Percentiles rank a stretch among this genome's conserved stretches.
These are phyloP conservation scores for Cyclophora albipunctata DNA, from an alignment of 2,888 invertebrate species.

Conservation along the genomic window DNA sequence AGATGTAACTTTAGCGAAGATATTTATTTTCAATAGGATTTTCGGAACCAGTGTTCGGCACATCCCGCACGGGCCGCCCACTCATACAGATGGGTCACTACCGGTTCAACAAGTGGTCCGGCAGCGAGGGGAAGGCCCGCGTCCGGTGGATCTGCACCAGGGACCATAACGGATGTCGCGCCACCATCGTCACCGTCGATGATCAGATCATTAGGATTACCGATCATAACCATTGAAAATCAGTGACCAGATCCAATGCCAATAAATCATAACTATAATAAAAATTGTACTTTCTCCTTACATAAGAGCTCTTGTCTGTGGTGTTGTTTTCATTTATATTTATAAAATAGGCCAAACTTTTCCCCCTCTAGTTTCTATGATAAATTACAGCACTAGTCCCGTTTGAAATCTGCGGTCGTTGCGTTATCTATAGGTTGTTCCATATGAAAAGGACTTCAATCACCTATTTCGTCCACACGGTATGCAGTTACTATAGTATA, in stretches of 20 bases:
- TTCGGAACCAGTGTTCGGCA: constrained; percentile 11
- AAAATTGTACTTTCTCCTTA: no score
- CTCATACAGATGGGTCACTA: constrained; percentile 24
- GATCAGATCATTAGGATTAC: constrained; percentile 13
- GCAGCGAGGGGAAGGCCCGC: constrained; percentile 12
- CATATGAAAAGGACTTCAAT: no score
- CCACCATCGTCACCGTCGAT: constrained; percentile 25
- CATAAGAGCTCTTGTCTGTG: no score
- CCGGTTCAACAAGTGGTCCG: constrained; percentile 20
- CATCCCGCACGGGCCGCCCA: constrained; percentile 23
- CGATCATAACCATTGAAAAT: constrained; percentile 15
- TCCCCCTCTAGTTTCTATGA: no score
- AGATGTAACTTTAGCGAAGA: no score
- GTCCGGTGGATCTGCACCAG: constrained; percentile 34
- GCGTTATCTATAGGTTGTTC: no score
- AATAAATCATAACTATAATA: neutral
- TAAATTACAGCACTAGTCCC: no score
- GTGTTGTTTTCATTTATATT: no score
- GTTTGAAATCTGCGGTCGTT: no score
- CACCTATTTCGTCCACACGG: no score
- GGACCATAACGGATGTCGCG: constrained; percentile 20
- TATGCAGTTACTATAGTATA: no score
- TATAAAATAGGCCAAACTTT: no score
- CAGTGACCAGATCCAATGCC: neutral
- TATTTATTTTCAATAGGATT: neutral